Evolutionary conservation across 2,113 vertebrate species (phyloP), one percentile per base, ranked within the genome.

Genomic region (Bostrychus sinensis): DNA sequence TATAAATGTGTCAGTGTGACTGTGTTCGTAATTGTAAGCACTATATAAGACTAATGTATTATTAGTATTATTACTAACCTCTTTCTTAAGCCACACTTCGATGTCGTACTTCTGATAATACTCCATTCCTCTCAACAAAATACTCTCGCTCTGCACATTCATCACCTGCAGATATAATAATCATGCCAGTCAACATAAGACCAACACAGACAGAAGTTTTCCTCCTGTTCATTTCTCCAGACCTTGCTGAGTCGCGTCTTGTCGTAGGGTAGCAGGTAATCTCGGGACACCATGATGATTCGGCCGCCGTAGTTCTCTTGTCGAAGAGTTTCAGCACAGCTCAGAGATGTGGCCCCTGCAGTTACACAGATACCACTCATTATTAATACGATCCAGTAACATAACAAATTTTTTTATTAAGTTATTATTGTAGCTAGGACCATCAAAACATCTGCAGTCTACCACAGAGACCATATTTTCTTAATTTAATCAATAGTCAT

Each of bases 231-330:
- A 3, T 4, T 22, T 20, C 26, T 25, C 19, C 61, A 67, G 0
- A 95, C 95, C 94, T 96, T 94, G 88, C 90, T 96, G 32, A 96
- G 91, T 28, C 93, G 87, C 32, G 94, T 78, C 66, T 91, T 92
- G 90, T 96, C 94, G 0, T 94, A 94, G 0, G 95, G 94, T 4
- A 91, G 67, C 0, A 95, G 90, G 0, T 82, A 80, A 14, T 95
- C 95, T 5, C 38, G 91, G 59, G 91, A 91, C 61, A 87, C 93
- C 90, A 95, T 86, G 75, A 96, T 82, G 80, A 95, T 92, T 72
- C 93, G 89, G 67, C 95, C 94, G 0, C 81, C 83, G 23, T 93
- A 95, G 23, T 89, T 89, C 70, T 95, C 91, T 61, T 95, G 95
- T 8, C 94, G 90, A 32, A 95, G 91, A 0, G 91, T 93, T 80